phyloP scores from a whole-genome alignment of 2,888 invertebrate species.

The Nineta flava region DNA sequence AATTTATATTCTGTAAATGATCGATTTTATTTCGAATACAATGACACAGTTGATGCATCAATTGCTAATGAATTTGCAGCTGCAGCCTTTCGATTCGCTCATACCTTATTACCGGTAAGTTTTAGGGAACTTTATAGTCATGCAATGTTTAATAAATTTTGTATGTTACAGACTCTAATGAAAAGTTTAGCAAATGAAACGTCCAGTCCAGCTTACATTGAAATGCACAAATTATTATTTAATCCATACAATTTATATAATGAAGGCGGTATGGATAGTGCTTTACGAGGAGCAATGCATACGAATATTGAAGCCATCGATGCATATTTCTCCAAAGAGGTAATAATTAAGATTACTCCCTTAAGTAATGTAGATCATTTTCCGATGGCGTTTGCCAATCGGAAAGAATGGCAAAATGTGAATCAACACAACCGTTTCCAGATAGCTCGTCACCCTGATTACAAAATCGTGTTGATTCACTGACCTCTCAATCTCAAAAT shows the following conservation, averaged over 20 bases:
- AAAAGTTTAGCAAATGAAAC: slow-evolving; percentile 39
- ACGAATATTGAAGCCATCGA: slow-evolving; percentile 46
- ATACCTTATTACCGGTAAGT: slow-evolving; percentile 60
- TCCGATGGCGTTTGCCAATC: too few species aligned
- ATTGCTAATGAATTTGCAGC: slow-evolving; percentile 75
- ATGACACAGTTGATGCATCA: slow-evolving; percentile 50
- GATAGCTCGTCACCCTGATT: too few species aligned
- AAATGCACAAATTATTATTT: slow-evolving; percentile 64
- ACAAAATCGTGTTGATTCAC: too few species aligned
- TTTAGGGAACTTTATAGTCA: not conserved
- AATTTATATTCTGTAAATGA: slow-evolving; percentile 32
- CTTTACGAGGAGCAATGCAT: slow-evolving; percentile 48
- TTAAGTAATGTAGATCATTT: not conserved
- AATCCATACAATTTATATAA: slow-evolving; percentile 59
- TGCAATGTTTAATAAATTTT: slow-evolving; percentile 4
- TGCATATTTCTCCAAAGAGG: slow-evolving; percentile 45
- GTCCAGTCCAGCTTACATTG: slow-evolving; percentile 39
- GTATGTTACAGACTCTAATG: slow-evolving; percentile 44
- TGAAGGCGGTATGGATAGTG: slow-evolving; percentile 40
- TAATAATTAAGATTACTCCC: slow-evolving; percentile 19
- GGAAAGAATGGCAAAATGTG: too few species aligned
- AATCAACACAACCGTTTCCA: too few species aligned
- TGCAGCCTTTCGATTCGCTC: slow-evolving; percentile 78
- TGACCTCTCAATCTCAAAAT: too few species aligned
- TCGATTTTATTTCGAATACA: slow-evolving; percentile 41